Evolutionary conservation across 2,888 invertebrate species (phyloP), one percentile per base, ranked within the genome.

Genomic region (Trachelus troglodyta): DNA sequence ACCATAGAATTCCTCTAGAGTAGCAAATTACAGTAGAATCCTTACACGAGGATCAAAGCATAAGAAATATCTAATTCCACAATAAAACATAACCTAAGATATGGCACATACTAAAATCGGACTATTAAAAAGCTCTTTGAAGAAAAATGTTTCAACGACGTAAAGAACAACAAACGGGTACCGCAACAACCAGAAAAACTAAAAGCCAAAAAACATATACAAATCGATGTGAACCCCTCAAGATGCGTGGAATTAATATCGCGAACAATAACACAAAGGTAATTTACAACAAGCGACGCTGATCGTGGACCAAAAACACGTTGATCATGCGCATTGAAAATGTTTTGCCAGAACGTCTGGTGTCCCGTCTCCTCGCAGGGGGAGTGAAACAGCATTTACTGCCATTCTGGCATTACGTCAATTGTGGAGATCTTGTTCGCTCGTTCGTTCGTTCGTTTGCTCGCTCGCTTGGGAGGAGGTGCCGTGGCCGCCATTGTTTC

Each of bases 371-470:
- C 56, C 73, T 56, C 75, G 23, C 76, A 78, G 82, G 75, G 81
- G 80, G 83, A 83, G 83, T 83, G 85, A 85, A 85, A 82, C 83
- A 83, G 81, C 85, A 81, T 80, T 82, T 82, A 81, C 89, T 89
- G 89, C 89, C 86, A 89, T 88, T 88, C 87, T 88, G 88, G 87
- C 87, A 87, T 89, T 89, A 88, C 89, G 89, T 89, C 89, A 89
- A 88, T 88, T 86, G 86, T 88, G 85, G 87, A 87, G 83, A 83
- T 87, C 84, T 87, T 83, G 85, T 84, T 87, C 85, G 87, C 56
- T 56, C 56, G 56, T 56, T 56, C 56, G 40, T 79, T 85, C 85
- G 85, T 85, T 87, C 85, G 87, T 23, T 40, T 40, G 40, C 40
- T 56, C 56, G 56, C 78, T 85, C 85, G 85, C 85, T 87, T 86